Evolutionary conservation across 2,888 invertebrate genomes (phyloP).

Genomic region (Leucania comma): DNA sequence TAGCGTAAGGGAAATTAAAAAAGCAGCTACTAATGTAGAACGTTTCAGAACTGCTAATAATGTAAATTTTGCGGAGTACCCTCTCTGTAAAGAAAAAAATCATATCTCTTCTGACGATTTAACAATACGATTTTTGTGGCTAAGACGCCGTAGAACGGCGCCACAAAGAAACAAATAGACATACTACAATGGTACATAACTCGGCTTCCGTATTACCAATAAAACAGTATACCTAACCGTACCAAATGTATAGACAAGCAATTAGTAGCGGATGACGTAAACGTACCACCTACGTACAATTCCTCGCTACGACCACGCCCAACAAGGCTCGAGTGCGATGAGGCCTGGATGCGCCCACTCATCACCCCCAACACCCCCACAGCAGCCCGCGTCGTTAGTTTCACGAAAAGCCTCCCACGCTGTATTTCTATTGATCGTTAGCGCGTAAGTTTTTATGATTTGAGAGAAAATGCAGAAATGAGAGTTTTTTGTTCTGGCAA

Average conservation of each 20-base stretch:
- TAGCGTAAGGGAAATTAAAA: no score
- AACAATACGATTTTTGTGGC: not conserved
- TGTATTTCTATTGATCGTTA: slow-evolving; percentile 45
- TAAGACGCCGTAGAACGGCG: not conserved
- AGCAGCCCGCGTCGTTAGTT: slow-evolving; percentile 34
- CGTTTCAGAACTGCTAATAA: no score
- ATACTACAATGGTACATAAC: not conserved
- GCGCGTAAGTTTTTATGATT: not conserved
- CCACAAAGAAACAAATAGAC: not conserved
- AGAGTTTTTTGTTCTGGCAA: not conserved
- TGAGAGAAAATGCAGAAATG: slow-evolving; percentile 3
- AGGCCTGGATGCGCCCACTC: slow-evolving; percentile 51
- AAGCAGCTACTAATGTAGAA: no score
- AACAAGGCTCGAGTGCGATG: slow-evolving; percentile 37
- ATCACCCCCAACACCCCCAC: slow-evolving; percentile 24
- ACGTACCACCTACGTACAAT: slow-evolving; percentile 3
- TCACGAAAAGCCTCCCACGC: slow-evolving; percentile 40
- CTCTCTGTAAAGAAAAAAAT: no score
- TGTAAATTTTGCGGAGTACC: no score
- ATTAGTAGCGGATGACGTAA: slow-evolving; percentile 2
- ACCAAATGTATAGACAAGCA: not conserved
- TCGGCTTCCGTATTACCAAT: not conserved
- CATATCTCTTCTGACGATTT: not conserved
- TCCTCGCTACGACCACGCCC: slow-evolving; percentile 25
- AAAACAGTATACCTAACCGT: not conserved